A percentile compares a stretch with the other conserved stretches of the same genome.
These are phyloP conservation scores for Drosophila stalkeri DNA, from an alignment of 2,888 invertebrate genomes.

Conservation along the genomic window DNA sequence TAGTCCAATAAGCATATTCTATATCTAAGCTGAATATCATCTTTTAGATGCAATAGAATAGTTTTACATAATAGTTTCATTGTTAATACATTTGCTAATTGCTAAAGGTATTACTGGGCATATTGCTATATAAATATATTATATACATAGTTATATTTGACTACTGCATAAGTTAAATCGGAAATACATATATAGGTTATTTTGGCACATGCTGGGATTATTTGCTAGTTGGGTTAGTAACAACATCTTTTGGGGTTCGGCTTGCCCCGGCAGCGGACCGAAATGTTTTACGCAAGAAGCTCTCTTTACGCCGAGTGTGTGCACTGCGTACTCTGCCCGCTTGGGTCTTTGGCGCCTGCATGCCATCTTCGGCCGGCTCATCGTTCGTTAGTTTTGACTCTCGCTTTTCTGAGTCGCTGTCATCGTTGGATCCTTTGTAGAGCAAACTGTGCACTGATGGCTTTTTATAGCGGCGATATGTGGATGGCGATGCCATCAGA, in stretches of 20 bases:
- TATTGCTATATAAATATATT: neutral
- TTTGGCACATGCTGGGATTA: conserved; percentile 46
- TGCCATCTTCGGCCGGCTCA: neutral
- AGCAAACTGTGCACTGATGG: conserved; percentile 64
- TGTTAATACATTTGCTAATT: neutral
- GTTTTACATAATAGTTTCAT: neutral
- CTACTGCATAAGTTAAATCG: neutral
- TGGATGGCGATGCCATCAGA: conserved; percentile 59
- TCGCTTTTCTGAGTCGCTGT: conserved; percentile 32
- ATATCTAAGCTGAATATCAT: neutral
- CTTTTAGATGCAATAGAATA: neutral
- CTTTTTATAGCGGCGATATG: conserved; percentile 61
- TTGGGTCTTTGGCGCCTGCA: neutral
- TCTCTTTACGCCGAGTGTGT: conserved; percentile 82
- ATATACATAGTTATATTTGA: neutral
- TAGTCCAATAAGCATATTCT: neutral
- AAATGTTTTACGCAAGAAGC: conserved; percentile 86
- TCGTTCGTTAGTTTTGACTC: conserved; percentile 10
- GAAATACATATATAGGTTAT: conserved; percentile 4
- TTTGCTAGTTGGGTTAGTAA: conserved; percentile 64
- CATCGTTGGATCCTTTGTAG: conserved; percentile 35
- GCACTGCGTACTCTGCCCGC: conserved; percentile 39
- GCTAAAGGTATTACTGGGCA: neutral
- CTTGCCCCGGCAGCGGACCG: conserved; percentile 83
- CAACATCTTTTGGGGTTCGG: conserved; percentile 68